These are phyloP conservation scores for Papilio protenor DNA, from an alignment of 2,888 invertebrate genomes.

Conservation along the genomic window DNA sequence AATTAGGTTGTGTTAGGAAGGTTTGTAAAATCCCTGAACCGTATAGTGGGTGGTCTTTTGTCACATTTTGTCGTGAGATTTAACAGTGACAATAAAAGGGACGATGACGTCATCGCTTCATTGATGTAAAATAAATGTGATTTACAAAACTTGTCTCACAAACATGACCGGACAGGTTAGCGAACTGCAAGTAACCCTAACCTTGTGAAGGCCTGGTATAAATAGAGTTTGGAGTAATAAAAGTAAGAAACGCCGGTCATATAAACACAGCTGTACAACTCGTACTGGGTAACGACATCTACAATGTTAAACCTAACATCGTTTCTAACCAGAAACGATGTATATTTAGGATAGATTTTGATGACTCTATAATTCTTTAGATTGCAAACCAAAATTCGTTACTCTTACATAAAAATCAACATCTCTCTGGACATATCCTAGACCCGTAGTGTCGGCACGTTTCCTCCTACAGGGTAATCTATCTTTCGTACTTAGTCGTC, in stretches of 20 bases:
- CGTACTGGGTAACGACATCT: not conserved
- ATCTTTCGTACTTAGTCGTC: too few relatives aligned
- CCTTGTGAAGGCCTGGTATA: constrained; percentile 30
- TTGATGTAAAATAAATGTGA: not conserved
- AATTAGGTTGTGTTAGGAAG: not conserved
- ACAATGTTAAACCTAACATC: not conserved
- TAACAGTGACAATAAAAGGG: not conserved
- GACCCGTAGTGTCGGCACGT: too few relatives aligned
- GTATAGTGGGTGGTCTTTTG: not conserved
- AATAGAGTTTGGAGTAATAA: constrained; percentile 22
- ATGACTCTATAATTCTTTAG: not conserved
- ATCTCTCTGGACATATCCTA: too few relatives aligned
- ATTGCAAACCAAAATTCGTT: not conserved
- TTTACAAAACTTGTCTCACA: not conserved
- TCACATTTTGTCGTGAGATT: not conserved
- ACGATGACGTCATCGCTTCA: not conserved
- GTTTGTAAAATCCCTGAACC: not conserved
- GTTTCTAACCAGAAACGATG: not conserved
- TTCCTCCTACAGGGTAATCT: too few relatives aligned
- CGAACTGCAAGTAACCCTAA: constrained; percentile 29
- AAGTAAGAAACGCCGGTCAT: constrained; percentile 36
- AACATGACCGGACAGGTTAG: constrained; percentile 5
- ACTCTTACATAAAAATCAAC: not conserved
- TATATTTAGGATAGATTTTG: not conserved
- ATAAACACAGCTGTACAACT: constrained; percentile 41